phyloP scores from a whole-genome alignment of 2,888 invertebrate species.

The Drosophila anomalata region DNA sequence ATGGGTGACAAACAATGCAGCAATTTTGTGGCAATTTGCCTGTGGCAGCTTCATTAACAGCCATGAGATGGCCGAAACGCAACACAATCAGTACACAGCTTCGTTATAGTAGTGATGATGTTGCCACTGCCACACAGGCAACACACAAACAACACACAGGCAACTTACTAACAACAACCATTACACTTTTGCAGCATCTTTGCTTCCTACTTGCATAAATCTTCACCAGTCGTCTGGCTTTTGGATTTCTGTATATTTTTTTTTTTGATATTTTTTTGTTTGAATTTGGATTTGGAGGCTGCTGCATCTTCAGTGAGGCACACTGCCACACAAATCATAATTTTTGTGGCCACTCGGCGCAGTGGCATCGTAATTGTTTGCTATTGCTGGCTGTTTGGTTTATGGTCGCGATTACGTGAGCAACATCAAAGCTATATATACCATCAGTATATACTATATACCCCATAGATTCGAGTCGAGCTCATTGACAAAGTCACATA shows the following conservation, averaged over 20 bases:
- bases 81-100: constrained; percentile 5
- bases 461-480: neutral
- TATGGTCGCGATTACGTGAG: constrained; percentile 72
- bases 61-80: constrained; percentile 46
- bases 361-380: constrained; percentile 64
- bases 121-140: neutral
- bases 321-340: constrained; percentile 50
- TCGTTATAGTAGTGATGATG: neutral
- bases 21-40: constrained; percentile 50
- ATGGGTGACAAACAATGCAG: constrained; percentile 74
- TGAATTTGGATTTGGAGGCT: constrained; percentile 7
- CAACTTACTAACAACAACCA: neutral
- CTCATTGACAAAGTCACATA: constrained; percentile 46
- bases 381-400: constrained; percentile 60
- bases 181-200: constrained; percentile 35
- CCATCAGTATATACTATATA: neutral
- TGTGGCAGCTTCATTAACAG: constrained; percentile 50
- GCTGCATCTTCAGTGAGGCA: constrained; percentile 28
- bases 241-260: constrained; percentile 9
- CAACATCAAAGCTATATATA: constrained; percentile 14
- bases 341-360: constrained; percentile 34
- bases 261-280: constrained; percentile 6
- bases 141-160: neutral
- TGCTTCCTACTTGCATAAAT: constrained; percentile 52
- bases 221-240: constrained; percentile 13